Evolutionary conservation across 2,888 invertebrate genomes (phyloP).

Genomic region (Liposcelis brunnea): DNA sequence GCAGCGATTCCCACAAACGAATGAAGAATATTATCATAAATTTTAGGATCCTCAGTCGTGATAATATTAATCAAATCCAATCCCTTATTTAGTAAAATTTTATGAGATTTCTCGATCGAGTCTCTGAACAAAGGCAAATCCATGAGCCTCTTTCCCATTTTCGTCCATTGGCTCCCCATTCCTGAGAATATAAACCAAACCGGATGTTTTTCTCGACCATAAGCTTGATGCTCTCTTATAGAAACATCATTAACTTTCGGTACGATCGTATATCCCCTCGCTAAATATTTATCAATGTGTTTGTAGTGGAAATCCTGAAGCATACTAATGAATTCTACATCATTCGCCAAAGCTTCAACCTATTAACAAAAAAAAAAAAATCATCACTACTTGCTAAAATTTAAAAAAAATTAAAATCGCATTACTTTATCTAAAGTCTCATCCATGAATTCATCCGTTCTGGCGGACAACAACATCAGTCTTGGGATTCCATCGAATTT

Average conservation of each 20-base stretch:
- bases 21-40: conserved; percentile 46
- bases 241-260: conserved; percentile 13
- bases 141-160: conserved; percentile 50
- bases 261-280: conserved; percentile 31
- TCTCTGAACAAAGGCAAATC: conserved; percentile 46
- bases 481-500: conserved; percentile 21
- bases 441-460: conserved; percentile 30
- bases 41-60: conserved; percentile 36
- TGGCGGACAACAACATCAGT: conserved; percentile 28
- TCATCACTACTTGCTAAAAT: too few relatives aligned
- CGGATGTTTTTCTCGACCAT: conserved; percentile 24
- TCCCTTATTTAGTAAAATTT: conserved; percentile 40
- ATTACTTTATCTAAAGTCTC: conserved; percentile 20
- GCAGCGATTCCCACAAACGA: conserved; percentile 62
- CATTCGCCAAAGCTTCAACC: conserved; percentile 16
- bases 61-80: conserved; percentile 44
- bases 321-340: conserved; percentile 18
- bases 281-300: conserved; percentile 28
- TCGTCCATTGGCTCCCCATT: conserved; percentile 59
- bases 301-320: conserved; percentile 21
- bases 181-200: conserved; percentile 55
- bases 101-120: conserved; percentile 41
- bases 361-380: too few relatives aligned
- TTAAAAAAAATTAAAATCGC: too few relatives aligned
- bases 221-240: neutral